These are phyloP conservation scores for Microplitis manilae DNA, from an alignment of 2,888 invertebrate species.

Conservation along the genomic window DNA sequence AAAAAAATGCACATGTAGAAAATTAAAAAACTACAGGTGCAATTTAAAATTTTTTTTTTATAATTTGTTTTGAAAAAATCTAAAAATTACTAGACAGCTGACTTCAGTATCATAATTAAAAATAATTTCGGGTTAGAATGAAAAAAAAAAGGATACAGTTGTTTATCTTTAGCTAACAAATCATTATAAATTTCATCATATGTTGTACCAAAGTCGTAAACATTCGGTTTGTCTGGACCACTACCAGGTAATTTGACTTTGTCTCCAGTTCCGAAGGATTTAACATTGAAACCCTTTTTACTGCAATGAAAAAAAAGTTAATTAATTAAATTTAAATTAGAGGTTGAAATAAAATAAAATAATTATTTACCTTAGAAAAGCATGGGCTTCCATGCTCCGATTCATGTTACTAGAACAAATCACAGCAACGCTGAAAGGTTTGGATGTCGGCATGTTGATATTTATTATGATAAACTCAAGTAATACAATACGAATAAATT, in stretches of 20 bases:
- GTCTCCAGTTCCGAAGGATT: conserved; percentile 94
- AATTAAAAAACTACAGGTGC: neutral
- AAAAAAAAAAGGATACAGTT: conserved; percentile 78
- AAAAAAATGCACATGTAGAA: conserved; percentile 14
- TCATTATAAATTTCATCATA: conserved; percentile 98
- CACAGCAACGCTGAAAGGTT: conserved; percentile 86
- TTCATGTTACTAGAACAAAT: conserved; percentile 99
- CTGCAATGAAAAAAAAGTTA: conserved; percentile 71
- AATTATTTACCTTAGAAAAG: conserved; percentile 81
- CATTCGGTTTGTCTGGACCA: conserved; percentile 93
- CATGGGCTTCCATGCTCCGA: conserved; percentile 99
- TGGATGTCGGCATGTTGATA: conserved; percentile 63
- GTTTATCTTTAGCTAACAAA: conserved; percentile 89
- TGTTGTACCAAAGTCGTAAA: conserved; percentile 96
- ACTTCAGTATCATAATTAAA: no score
- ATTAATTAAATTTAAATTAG: neutral
- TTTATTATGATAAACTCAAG: neutral
- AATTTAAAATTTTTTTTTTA: neutral
- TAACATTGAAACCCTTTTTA: conserved; percentile 96
- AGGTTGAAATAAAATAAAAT: neutral
- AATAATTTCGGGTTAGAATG: neutral
- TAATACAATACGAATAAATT: neutral
- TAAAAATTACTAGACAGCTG: no score
- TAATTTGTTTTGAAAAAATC: no score
- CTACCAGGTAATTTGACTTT: conserved; percentile 98